Base-by-base conservation (phyloP, 2,113 vertebrate genomes). In the Salvator merianae region DNA sequence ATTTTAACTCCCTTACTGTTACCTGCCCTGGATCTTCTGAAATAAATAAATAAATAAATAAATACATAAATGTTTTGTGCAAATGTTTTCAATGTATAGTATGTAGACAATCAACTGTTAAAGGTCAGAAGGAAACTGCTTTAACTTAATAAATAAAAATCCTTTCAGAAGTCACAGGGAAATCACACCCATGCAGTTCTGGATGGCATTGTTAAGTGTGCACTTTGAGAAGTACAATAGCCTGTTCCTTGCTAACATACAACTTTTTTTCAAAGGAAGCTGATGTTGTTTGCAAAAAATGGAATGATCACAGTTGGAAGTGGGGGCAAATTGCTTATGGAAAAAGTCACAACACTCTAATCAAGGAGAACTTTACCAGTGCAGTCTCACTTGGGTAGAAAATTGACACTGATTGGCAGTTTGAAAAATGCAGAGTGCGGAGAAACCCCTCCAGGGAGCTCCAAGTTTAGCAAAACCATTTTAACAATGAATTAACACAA, bases 341-440 rank as follows among this genome's bases (percentile, higher is more conserved):
- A 32, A 74, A 72, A 22, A 43, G 69, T 63, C 80, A 73, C 30
- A 72, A 63, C 59, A 63, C 8, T 5, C 53, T 63, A 34, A 32
- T 63, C 20, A 72, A 82, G 80, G 13, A 14, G 16, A n/a, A n/a
- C n/a, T 59, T 22, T 28, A 43, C 32, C 20, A 22, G 12, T 26
- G 5, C 30, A 47, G n/a, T 70, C 43, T 13, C 30, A 55, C 28
- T 9, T 76, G 34, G 14, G 38, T 77, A 28, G 0, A 0, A 77
- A 77, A 74, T n/a, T 63, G 86, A n/a, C 75, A 55, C 12, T 77
- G 86, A 38, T 68, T 91, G 87, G 85, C 87, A 91, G 16, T 30
- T 36, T 38, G 72, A 34, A 75, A 65, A 83, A 65, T 26, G 65
- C 6, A 24, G 30, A 7, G 59, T 28, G n/a, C 7, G 14, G 24